phyloP scores from a whole-genome alignment of 2,797 vertebrate species.

The Gouania willdenowi region DNA sequence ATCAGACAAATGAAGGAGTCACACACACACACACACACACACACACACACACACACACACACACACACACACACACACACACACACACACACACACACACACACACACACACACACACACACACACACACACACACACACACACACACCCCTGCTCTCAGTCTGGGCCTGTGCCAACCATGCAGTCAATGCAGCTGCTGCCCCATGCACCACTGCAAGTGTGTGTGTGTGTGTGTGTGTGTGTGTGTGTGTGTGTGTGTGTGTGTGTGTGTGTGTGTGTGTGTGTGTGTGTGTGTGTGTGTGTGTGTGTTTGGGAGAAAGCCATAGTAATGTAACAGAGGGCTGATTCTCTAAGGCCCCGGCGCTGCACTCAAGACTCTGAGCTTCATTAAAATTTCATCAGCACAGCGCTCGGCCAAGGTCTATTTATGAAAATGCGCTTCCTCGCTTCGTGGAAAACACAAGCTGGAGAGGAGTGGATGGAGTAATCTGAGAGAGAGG shows the following conservation, averaged over 20 bases:
- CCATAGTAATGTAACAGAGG: constrained; percentile 85
- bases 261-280: constrained; percentile 2
- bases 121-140: neutral
- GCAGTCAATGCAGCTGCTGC: constrained; percentile 38
- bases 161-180: constrained; percentile 39
- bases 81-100: neutral
- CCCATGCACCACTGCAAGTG: constrained; percentile 38
- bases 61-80: neutral
- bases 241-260: constrained; percentile 3
- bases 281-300: constrained; percentile 35
- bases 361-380: constrained; percentile 89
- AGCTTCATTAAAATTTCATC: constrained; percentile 95
- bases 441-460: constrained; percentile 84
- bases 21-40: neutral
- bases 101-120: neutral
- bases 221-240: constrained; percentile 19
- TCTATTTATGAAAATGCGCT: constrained; percentile 97
- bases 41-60: neutral
- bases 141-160: constrained; percentile 9
- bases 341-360: constrained; percentile 83
- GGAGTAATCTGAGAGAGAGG: constrained; percentile 61
- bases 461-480: constrained; percentile 71
- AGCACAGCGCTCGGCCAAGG: constrained; percentile 87
- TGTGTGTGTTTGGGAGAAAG: constrained; percentile 42
- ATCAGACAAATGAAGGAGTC: constrained; percentile 8